Percentiles rank a stretch among this genome's conserved stretches.
phyloP scores from a whole-genome alignment of 2,113 vertebrate species.

The Blennius ocellaris region DNA sequence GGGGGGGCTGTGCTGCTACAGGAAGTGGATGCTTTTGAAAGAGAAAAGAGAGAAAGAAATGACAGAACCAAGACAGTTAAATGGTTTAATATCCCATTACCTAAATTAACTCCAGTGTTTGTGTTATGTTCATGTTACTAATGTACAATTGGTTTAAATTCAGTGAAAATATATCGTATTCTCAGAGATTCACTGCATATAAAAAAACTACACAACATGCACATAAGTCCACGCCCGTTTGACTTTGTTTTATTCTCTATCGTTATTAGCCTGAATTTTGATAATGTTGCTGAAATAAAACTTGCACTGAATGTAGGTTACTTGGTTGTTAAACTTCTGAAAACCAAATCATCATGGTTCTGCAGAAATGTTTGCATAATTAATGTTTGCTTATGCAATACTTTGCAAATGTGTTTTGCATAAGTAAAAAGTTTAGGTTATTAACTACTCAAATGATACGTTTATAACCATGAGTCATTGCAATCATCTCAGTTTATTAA shows the following conservation, averaged over 20 bases:
- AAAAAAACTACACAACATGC: neutral
- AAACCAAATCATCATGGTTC: neutral
- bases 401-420: too few relatives aligned
- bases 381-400: too few relatives aligned
- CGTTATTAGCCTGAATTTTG: too few relatives aligned
- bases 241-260: neutral
- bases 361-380: neutral
- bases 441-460: neutral
- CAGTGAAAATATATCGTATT: conserved; percentile 53
- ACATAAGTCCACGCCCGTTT: neutral
- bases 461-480: too few relatives aligned
- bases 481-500: too few relatives aligned
- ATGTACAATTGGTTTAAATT: conserved; percentile 35
- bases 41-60: conserved; percentile 43
- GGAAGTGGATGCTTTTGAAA: conserved; percentile 80
- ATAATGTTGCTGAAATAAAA: too few relatives aligned
- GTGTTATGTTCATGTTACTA: conserved; percentile 46
- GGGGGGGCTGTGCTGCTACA: conserved; percentile 68
- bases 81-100: conserved; percentile 66
- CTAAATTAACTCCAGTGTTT: conserved; percentile 65
- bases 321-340: neutral
- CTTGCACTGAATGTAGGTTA: too few relatives aligned
- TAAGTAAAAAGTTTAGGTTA: neutral
- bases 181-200: conserved; percentile 24
- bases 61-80: conserved; percentile 60